A percentile compares a stretch with the other conserved stretches of the same genome.
Conservation (phyloP, 2,797 vertebrate genomes). For the Pelodytes ibericus region DNA sequence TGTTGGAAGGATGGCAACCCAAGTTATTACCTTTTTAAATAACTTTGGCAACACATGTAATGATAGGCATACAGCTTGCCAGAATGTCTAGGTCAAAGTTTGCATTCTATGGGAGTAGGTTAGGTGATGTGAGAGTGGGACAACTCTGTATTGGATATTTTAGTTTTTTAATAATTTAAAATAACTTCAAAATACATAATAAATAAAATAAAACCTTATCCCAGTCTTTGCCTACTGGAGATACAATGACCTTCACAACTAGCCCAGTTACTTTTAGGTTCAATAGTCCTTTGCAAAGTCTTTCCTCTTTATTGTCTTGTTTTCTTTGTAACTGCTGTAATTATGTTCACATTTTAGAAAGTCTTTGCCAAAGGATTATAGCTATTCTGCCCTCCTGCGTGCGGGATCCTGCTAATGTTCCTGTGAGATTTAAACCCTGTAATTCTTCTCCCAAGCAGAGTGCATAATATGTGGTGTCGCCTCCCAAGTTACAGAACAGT, state of each 20-base stretch:
- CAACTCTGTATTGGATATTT: too few relatives aligned
- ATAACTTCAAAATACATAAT: too few relatives aligned
- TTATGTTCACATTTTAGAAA: constrained; percentile 22
- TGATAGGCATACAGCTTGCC: too few relatives aligned
- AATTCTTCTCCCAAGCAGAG: constrained; percentile 16
- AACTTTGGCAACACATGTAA: too few relatives aligned
- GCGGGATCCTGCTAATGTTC: neutral
- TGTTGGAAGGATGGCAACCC: too few relatives aligned
- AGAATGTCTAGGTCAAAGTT: too few relatives aligned
- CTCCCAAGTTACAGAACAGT: neutral
- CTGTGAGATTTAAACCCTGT: constrained; percentile 25
- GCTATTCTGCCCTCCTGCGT: constrained; percentile 18
- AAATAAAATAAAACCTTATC: too few relatives aligned
- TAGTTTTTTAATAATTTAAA: too few relatives aligned
- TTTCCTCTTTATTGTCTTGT: neutral
- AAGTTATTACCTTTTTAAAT: too few relatives aligned
- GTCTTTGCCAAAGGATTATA: constrained; percentile 47
- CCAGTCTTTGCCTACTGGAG: neutral
- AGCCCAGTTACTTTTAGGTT: neutral
- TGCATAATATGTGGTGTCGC: neutral
- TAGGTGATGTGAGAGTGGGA: too few relatives aligned
- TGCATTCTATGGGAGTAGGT: too few relatives aligned
- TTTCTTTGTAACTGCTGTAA: neutral
- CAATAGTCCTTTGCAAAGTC: constrained; percentile 12
- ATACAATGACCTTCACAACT: neutral